A percentile compares a stretch with the other conserved stretches of the same genome.
phyloP scores from a whole-genome alignment of 2,888 invertebrate genomes.

The Acleris emargana region DNA sequence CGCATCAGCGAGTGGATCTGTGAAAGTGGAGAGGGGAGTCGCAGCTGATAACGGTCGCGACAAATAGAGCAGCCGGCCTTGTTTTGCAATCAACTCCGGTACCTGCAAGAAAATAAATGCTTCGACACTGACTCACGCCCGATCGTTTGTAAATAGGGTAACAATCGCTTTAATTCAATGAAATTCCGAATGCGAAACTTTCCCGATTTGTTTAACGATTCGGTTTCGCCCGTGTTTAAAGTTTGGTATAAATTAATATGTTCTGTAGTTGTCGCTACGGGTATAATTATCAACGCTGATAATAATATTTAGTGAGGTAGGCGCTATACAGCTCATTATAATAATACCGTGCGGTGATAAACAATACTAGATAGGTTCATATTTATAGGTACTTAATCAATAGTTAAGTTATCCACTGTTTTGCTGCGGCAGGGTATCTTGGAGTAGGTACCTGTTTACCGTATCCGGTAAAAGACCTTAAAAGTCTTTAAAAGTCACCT shows the following conservation, averaged over 20 bases:
- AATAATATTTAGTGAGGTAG: conserved; percentile 31
- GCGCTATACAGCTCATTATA: conserved; percentile 15
- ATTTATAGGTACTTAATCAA: background rate
- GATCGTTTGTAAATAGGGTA: conserved; percentile 37
- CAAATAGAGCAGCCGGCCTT: conserved; percentile 46
- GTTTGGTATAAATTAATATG: background rate
- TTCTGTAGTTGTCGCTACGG: conserved; percentile 8
- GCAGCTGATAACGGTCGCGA: conserved; percentile 46
- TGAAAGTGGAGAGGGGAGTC: conserved; percentile 33
- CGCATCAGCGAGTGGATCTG: conserved; percentile 12
- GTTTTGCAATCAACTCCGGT: conserved; percentile 55
- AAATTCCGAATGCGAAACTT: conserved; percentile 11
- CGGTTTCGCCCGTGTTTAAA: conserved; percentile 5
- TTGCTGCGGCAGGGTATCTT: background rate
- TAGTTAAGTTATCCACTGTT: background rate
- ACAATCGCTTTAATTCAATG: conserved; percentile 22
- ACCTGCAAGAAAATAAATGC: conserved; percentile 55
- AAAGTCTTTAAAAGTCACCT: too few relatives aligned
- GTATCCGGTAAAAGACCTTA: too few relatives aligned
- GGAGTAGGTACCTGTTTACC: too few relatives aligned
- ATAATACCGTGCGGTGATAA: conserved; percentile 22
- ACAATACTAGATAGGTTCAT: background rate
- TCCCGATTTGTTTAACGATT: conserved; percentile 2
- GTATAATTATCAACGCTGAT: conserved; percentile 24
- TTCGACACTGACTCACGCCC: conserved; percentile 47